phyloP scores from a whole-genome alignment of 2,888 invertebrate genomes.

The Xanthorhoe designata region DNA sequence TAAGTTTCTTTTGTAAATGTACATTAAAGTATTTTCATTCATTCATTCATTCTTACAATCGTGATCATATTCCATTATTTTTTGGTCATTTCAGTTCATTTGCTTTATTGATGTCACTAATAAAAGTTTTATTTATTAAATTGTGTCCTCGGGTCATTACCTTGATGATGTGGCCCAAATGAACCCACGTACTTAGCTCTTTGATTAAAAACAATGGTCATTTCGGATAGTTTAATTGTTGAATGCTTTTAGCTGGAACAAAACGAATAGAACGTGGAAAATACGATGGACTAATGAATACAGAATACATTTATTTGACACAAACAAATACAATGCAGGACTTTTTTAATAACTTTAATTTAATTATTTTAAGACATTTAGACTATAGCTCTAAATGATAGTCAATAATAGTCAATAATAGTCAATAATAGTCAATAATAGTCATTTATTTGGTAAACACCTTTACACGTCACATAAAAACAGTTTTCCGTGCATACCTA shows the following conservation, averaged over 20 bases:
- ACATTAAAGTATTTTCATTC: too few species aligned
- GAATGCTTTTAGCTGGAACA: constrained; percentile 15
- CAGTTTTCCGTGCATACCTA: too few species aligned
- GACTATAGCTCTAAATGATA: too few species aligned
- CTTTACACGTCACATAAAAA: too few species aligned
- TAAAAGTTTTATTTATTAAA: constrained; percentile 1
- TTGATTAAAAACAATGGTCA: constrained; percentile 18
- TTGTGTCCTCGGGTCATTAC: constrained; percentile 11
- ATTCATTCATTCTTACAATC: too few species aligned
- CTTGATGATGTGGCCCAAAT: constrained; percentile 9
- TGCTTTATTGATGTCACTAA: not conserved
- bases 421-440: too few species aligned
- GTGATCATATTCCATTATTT: not conserved
- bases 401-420: too few species aligned
- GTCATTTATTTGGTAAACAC: too few species aligned
- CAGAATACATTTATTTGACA: not conserved
- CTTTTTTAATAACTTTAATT: too few species aligned
- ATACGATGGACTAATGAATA: not conserved
- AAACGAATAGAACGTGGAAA: not conserved
- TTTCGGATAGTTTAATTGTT: constrained; percentile 7
- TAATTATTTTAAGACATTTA: too few species aligned
- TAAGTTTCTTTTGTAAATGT: too few species aligned
- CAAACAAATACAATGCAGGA: not conserved
- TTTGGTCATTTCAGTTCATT: not conserved
- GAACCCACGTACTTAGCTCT: constrained; percentile 9